Percentiles rank a stretch among this genome's conserved stretches.
phyloP scores from a whole-genome alignment of 2,888 invertebrate genomes.

The Marronus borbonicus region DNA sequence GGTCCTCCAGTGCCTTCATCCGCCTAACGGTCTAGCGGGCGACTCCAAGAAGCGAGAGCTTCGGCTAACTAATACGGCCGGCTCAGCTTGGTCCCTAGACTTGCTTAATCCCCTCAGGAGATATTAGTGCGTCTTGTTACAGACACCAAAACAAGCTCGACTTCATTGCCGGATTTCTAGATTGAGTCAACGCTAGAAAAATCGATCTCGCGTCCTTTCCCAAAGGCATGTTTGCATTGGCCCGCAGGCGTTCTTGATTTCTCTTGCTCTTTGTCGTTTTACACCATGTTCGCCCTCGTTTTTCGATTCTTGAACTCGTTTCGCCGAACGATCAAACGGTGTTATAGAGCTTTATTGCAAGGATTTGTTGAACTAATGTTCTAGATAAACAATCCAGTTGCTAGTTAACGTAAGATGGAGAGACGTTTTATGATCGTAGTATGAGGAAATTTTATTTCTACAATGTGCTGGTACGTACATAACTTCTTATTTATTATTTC shows the following conservation, averaged over 20 bases:
- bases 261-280: background rate
- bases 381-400: background rate
- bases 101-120: conserved; percentile 61
- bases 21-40: conserved; percentile 20
- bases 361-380: conserved; percentile 29
- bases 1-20: conserved; percentile 34
- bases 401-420: background rate
- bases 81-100: conserved; percentile 57
- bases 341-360: background rate
- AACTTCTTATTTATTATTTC: too few species aligned
- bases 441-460: background rate
- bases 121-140: conserved; percentile 63
- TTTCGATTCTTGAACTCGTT: background rate
- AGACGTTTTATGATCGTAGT: background rate
- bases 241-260: conserved; percentile 26
- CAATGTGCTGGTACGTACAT: too few species aligned
- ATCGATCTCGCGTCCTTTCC: conserved; percentile 53
- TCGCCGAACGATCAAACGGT: background rate
- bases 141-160: conserved; percentile 61
- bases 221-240: conserved; percentile 45
- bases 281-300: background rate
- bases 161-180: conserved; percentile 59
- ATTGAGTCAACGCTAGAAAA: conserved; percentile 57
- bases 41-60: conserved; percentile 47
- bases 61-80: conserved; percentile 60